A percentile compares a stretch with the other conserved stretches of the same genome.
Evolutionary conservation across 1,140 invertebrate species (phyloP).

Genomic region (Drosophila bocqueti): DNA sequence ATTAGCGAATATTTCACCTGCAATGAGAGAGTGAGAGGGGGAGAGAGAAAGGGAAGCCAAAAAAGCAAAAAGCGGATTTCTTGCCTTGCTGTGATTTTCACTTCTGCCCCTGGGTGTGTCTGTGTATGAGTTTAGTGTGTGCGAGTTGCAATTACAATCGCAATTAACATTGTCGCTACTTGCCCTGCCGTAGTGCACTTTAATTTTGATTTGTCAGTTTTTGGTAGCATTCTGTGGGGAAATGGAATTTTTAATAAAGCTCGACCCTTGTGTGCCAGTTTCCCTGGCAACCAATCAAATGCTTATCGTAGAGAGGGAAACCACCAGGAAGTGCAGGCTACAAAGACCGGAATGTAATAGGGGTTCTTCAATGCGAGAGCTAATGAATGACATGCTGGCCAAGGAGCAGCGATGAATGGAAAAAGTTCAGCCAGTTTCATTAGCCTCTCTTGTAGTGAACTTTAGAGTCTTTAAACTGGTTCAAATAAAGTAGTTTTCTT

Average conservation of each 20-base stretch:
- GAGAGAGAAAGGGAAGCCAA: constrained; percentile 16
- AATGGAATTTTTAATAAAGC: constrained; percentile 79
- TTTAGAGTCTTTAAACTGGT: neutral
- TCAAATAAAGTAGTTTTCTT: neutral
- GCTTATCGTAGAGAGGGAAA: constrained; percentile 15
- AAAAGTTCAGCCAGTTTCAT: neutral
- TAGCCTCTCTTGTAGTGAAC: neutral
- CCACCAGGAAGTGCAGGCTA: neutral
- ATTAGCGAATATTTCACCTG: constrained; percentile 81
- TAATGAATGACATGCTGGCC: constrained; percentile 4
- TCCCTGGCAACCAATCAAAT: constrained; percentile 32
- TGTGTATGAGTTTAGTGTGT: constrained; percentile 21
- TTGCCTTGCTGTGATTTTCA: constrained; percentile 62
- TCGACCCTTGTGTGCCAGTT: neutral
- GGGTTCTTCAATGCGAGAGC: constrained; percentile 7
- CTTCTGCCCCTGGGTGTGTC: constrained; percentile 12
- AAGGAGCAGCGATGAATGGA: neutral
- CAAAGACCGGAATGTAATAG: constrained; percentile 7
- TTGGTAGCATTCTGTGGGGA: constrained; percentile 61
- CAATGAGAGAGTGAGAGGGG: neutral
- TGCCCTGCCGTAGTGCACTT: constrained; percentile 56
- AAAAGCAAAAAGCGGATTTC: constrained; percentile 63
- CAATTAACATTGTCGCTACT: constrained; percentile 70
- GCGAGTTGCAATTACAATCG: constrained; percentile 73
- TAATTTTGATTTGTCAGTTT: constrained; percentile 83